Evolutionary conservation across 2,888 invertebrate genomes (phyloP).

Genomic region (Acanthosoma haemorrhoidale): DNA sequence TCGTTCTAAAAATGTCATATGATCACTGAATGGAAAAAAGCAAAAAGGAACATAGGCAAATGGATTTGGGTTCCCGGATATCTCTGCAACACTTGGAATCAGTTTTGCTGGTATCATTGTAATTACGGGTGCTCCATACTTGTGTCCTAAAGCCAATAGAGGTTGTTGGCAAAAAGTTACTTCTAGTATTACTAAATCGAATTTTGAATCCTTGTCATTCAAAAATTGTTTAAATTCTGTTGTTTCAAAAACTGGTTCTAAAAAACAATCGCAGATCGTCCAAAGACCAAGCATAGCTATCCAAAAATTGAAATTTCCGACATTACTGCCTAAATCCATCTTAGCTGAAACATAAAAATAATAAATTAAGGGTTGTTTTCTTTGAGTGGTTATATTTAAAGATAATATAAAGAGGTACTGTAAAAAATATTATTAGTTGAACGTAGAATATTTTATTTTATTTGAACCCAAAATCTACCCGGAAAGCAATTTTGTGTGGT

Average conservation of each 20-base stretch:
- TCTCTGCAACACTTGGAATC: not conserved
- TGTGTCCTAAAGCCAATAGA: slow-evolving; percentile 30
- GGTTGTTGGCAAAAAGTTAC: slow-evolving; percentile 33
- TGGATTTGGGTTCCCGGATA: not conserved
- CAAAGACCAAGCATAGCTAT: no score
- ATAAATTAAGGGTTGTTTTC: no score
- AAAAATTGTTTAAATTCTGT: slow-evolving; percentile 18
- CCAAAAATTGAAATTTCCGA: no score
- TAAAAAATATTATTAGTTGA: no score
- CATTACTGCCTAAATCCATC: no score
- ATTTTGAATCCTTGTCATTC: slow-evolving; percentile 14
- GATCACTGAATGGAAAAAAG: not conserved
- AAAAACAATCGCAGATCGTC: not conserved
- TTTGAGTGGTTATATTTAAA: no score
- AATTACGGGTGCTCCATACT: slow-evolving; percentile 33
- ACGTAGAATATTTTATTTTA: no score
- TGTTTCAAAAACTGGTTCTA: not conserved
- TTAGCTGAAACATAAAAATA: no score
- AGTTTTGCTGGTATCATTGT: not conserved
- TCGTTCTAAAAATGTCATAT: slow-evolving; percentile 7
- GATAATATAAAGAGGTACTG: no score
- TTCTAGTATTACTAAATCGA: slow-evolving; percentile 33
- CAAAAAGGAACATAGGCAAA: not conserved
- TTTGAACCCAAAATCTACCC: no score
- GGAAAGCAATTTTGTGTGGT: no score